Conservation (phyloP, 2,888 invertebrate species). For the Coelogynopora nodosa region DNA sequence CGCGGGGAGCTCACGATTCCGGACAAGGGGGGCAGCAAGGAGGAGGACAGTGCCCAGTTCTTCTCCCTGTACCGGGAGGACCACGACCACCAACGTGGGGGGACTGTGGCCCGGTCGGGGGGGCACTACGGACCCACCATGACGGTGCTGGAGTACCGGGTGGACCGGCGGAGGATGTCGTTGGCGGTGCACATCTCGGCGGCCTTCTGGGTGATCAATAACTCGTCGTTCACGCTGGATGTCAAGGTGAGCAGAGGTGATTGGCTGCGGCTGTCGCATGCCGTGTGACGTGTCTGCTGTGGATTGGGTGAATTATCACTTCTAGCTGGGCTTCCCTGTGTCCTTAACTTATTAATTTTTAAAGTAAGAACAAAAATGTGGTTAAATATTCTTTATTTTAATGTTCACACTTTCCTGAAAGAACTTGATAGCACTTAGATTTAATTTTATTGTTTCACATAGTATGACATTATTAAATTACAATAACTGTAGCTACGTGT, state of each 20-base stretch:
- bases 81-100: not conserved
- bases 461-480: too few species aligned
- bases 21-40: not conserved
- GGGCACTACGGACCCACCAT: not conserved
- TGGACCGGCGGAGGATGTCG: not conserved
- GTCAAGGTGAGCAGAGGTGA: not conserved
- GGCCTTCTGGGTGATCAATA: not conserved
- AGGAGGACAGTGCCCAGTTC: not conserved
- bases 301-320: too few species aligned
- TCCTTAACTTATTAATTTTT: too few species aligned
- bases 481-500: too few species aligned
- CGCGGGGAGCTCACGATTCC: not conserved
- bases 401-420: too few species aligned
- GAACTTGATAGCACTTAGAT: too few species aligned
- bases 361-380: too few species aligned
- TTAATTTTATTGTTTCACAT: too few species aligned
- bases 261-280: too few species aligned
- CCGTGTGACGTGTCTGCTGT: too few species aligned
- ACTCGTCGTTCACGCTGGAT: not conserved
- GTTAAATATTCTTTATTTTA: too few species aligned
- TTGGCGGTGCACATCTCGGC: not conserved
- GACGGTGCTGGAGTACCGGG: not conserved
- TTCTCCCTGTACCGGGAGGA: not conserved
- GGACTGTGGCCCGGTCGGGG: not conserved
- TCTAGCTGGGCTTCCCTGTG: too few species aligned